phyloP scores from a whole-genome alignment of 1,140 invertebrate genomes.

The Drosophila sucinea region DNA sequence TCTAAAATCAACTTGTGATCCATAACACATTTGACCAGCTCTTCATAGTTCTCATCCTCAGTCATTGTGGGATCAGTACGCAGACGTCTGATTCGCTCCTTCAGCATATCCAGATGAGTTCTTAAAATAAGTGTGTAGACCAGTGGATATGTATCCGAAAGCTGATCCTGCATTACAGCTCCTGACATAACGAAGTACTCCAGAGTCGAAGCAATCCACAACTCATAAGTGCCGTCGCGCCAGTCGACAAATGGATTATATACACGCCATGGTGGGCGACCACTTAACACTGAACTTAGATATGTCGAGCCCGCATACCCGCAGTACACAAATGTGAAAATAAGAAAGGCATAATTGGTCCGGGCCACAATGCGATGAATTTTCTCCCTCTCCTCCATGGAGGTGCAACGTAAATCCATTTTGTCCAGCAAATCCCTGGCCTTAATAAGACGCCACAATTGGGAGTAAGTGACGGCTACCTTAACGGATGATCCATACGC shows the following conservation, averaged over 20 bases:
- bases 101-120: conserved; percentile 51
- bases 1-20: conserved; percentile 60
- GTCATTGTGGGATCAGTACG: conserved; percentile 43
- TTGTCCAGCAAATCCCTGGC: conserved; percentile 51
- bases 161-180: conserved; percentile 57
- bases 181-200: conserved; percentile 63
- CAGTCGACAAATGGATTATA: conserved; percentile 60
- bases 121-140: conserved; percentile 57
- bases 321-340: conserved; percentile 66
- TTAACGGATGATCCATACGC: conserved; percentile 67
- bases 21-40: conserved; percentile 53
- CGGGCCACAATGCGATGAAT: conserved; percentile 58
- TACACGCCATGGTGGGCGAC: conserved; percentile 61
- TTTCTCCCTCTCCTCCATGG: conserved; percentile 49
- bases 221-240: conserved; percentile 38
- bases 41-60: conserved; percentile 58
- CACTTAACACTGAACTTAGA: conserved; percentile 53
- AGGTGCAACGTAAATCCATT: conserved; percentile 58
- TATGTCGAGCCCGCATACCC: conserved; percentile 61
- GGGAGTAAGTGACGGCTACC: conserved; percentile 48
- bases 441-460: conserved; percentile 55
- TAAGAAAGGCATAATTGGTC: conserved; percentile 58
- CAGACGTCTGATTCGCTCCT: conserved; percentile 45
- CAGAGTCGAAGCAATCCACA: conserved; percentile 57
- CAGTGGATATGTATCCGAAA: conserved; percentile 56